Evolutionary conservation across 2,113 vertebrate species (phyloP), one percentile per base, ranked within the genome.

Genomic region (Percina caprodes): DNA sequence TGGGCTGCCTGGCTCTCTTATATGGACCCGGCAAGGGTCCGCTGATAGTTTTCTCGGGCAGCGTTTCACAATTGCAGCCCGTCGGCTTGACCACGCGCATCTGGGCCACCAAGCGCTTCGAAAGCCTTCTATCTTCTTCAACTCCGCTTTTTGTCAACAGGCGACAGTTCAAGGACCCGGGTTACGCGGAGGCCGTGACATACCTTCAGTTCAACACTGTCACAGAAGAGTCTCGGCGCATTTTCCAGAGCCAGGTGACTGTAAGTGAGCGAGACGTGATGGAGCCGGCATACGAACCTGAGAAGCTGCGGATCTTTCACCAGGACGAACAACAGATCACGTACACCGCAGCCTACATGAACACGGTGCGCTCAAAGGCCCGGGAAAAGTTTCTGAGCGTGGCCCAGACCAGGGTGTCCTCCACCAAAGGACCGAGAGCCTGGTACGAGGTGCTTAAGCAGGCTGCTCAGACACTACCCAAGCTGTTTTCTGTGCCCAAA

Each of bases 201-300:
- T 79, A 79, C 16, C 77, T 79, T 4, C 77, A 79, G 35, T 79
- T 72, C 35, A 79, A 79, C 59, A 30, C 35, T 2, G 49, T 79
- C 26, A 70, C 77, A 3, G 6, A 21, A 6, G 67, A 71, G 59
- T 39, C 77, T 0, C 12, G 0, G 26, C 6, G 6, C 19, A 54
- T 79, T 12, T 71, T 79, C 67, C 5, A 7, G 7, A 51, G 54
- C 5, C 76, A 26, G 5, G 46, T 52, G 45, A 5, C 19, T 13
- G 76, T 69, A 1, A 0, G 9, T 1, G 66, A 61, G 21, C 2
- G 0, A 1, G 45, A 79, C 1, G 13, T 62, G 0, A 79, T 70
- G 67, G 67, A 79, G 10, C 76, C 76, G 0, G 23, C 0, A 0
- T 26, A 70, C 16, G 30, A 70, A 12, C n/a, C 67, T 0, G 19